phyloP scores from a whole-genome alignment of 2,113 vertebrate species.

The Scytalopus superciliaris region DNA sequence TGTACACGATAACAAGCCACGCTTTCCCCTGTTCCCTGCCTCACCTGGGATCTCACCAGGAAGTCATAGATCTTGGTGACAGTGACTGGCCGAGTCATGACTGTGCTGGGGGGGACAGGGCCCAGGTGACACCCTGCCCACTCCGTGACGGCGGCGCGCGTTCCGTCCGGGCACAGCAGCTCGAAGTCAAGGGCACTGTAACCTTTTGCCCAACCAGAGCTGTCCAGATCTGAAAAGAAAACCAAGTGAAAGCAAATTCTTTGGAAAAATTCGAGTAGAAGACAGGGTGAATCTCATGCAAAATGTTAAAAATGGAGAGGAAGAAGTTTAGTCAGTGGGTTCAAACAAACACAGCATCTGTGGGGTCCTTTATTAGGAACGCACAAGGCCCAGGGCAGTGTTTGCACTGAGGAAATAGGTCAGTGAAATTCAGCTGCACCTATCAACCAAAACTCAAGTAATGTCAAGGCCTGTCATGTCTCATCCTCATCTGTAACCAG shows the following conservation, averaged over 20 bases:
- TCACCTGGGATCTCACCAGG: conserved; percentile 86
- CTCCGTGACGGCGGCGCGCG: conserved; percentile 74
- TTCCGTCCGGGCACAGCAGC: conserved; percentile 80
- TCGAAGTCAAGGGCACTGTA: conserved; percentile 77
- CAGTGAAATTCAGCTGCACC: background rate
- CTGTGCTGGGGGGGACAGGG: conserved; percentile 77
- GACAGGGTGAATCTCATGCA: background rate
- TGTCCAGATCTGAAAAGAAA: conserved; percentile 74
- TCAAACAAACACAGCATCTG: background rate
- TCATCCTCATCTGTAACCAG: background rate
- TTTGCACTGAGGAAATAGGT: background rate
- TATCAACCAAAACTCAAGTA: background rate
- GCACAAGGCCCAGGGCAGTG: background rate
- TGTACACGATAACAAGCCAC: background rate
- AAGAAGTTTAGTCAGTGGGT: background rate
- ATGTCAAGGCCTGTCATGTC: background rate
- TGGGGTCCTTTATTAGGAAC: background rate
- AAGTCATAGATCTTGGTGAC: conserved; percentile 83
- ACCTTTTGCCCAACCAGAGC: conserved; percentile 80
- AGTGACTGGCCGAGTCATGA: conserved; percentile 87
- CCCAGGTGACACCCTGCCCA: conserved; percentile 87
- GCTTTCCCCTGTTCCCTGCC: background rate
- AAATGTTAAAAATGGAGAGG: background rate
- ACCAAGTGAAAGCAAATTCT: background rate
- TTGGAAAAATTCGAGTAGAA: background rate